Base-by-base conservation (phyloP, 2,797 vertebrate species). In the Lycodopsis pacificus region DNA sequence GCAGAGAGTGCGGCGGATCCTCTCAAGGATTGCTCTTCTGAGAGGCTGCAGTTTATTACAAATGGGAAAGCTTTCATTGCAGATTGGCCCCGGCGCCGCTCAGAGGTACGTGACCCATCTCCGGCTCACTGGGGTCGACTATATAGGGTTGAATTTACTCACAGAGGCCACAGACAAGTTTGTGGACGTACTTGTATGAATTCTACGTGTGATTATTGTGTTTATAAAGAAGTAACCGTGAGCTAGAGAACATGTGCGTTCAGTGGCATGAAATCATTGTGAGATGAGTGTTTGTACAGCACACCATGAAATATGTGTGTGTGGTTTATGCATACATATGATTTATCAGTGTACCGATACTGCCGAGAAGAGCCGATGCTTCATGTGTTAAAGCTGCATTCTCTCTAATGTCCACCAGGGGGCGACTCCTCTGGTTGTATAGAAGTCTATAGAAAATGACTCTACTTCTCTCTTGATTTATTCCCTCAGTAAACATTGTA, bases 31-130 rank as follows among this genome's bases (percentile, higher is more conserved):
- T 91, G 93, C 90, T 91, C 90, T 94, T 94, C 91, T 77, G 92
- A 94, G 92, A 92, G 86, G 80, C 78, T 86, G 68, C 87, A 73
- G 92, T 94, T 94, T 94, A 95, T 95, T 95, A 94, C 92, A 91
- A 94, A 95, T 91, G 89, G 93, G 87, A 92, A 91, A 80, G 87
- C 92, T 94, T 95, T 96, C 92, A 93, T 91, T 95, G 93, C 92
- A 94, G 93, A 95, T 94, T 93, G 46, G 93, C 86, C 81, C 87
- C 82, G 20, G 83, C 51, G 48, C 83, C 81, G 83, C 80, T 62
- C 76, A 78, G 78, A 86, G 82, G 77, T 85, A 83, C 83, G 84
- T 91, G 91, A 91, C 90, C 90, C 87, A 32, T 82, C 81, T 84
- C 64, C 53, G 81, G 71, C 36, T 17, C 66, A 12, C 75, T n/a